phyloP scores from a whole-genome alignment of 2,113 vertebrate genomes.

The Apteryx mantelli region DNA sequence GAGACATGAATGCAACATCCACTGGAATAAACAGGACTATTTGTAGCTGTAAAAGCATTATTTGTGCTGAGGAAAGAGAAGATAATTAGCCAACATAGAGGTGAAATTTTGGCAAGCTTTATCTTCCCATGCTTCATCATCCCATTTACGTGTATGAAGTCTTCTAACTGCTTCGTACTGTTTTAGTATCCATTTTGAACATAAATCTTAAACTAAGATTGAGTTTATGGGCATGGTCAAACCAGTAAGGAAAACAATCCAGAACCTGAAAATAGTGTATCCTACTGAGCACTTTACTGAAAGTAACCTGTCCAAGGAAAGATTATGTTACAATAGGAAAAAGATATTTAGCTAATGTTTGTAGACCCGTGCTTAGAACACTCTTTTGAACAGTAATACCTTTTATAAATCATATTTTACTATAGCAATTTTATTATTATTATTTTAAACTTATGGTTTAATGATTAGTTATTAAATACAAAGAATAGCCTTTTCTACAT shows the following conservation, averaged over 20 bases:
- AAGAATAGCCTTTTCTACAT: neutral
- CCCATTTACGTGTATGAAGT: neutral
- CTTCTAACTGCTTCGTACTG: neutral
- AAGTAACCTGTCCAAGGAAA: neutral
- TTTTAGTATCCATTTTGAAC: neutral
- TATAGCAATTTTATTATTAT: neutral
- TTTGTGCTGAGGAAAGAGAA: neutral
- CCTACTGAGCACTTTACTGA: neutral
- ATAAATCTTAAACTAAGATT: neutral
- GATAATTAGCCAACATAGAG: neutral
- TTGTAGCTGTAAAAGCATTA: neutral
- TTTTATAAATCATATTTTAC: neutral
- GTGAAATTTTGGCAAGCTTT: neutral
- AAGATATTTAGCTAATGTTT: neutral
- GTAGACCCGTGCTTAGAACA: neutral
- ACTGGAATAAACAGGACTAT: neutral
- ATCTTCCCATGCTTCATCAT: neutral
- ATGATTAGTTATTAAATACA: neutral
- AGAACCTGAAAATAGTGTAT: neutral
- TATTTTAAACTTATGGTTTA: neutral
- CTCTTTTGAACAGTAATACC: neutral
- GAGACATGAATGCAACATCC: neutral
- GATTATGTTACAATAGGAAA: neutral
- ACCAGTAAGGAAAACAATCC: neutral
- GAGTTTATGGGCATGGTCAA: neutral